Evolutionary conservation across 2,888 invertebrate genomes (phyloP).

Genomic region (Erebia palarica): DNA sequence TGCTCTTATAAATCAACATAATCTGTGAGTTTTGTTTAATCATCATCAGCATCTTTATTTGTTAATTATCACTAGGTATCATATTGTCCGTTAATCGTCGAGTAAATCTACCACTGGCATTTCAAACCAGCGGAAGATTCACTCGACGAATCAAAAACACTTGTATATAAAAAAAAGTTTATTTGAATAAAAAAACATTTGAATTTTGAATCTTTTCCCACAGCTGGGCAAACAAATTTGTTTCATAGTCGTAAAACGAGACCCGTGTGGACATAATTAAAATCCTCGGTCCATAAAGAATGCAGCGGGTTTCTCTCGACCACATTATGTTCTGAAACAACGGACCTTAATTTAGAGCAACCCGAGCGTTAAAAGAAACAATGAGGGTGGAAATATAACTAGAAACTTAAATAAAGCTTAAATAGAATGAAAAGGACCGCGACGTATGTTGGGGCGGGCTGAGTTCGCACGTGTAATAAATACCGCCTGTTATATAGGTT

Average conservation of each 20-base stretch:
- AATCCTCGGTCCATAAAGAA: slow-evolving; percentile 28
- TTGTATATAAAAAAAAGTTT: too few relatives aligned
- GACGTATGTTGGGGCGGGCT: slow-evolving; percentile 20
- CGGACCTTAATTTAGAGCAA: slow-evolving; percentile 31
- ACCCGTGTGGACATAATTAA: slow-evolving; percentile 30
- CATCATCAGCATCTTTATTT: too few relatives aligned
- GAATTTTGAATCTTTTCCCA: not conserved
- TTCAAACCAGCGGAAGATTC: too few relatives aligned
- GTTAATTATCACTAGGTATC: too few relatives aligned
- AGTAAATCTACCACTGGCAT: too few relatives aligned
- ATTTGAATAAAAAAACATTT: too few relatives aligned
- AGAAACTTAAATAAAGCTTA: slow-evolving; percentile 39
- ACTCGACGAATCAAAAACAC: too few relatives aligned
- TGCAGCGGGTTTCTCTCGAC: slow-evolving; percentile 20
- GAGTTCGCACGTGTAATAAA: not conserved
- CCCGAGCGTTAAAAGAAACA: slow-evolving; percentile 14
- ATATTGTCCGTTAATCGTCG: too few relatives aligned
- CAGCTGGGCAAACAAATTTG: not conserved
- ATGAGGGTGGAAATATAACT: slow-evolving; percentile 33
- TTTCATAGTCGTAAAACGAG: not conserved
- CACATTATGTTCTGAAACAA: slow-evolving; percentile 21
- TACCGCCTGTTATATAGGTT: too few relatives aligned
- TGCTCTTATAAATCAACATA: too few relatives aligned
- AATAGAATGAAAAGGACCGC: slow-evolving; percentile 39
- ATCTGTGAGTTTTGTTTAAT: too few relatives aligned